Percentiles rank a stretch among this genome's conserved stretches.
These are phyloP conservation scores for Drosophila leonis DNA, from an alignment of 2,888 invertebrate species.

Conservation along the genomic window DNA sequence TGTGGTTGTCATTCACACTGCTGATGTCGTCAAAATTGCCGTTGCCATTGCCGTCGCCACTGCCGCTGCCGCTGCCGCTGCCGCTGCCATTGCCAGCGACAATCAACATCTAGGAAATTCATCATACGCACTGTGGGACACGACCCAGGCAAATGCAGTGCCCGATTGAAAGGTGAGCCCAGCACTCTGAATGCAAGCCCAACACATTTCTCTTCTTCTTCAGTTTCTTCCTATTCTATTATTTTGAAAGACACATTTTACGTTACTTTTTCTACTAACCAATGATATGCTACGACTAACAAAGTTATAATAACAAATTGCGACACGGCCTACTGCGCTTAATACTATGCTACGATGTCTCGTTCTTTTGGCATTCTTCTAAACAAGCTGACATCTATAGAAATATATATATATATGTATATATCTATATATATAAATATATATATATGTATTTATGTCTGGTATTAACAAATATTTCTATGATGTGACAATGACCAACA, in stretches of 20 bases:
- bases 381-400: conserved; percentile 17
- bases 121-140: conserved; percentile 75
- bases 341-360: conserved; percentile 54
- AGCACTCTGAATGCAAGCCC: conserved; percentile 8
- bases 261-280: conserved; percentile 38
- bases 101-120: conserved; percentile 62
- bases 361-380: conserved; percentile 44
- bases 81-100: conserved; percentile 46
- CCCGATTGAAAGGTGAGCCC: conserved; percentile 59
- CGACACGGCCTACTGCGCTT: conserved; percentile 26
- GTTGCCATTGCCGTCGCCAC: neutral
- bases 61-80: neutral
- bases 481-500: conserved; percentile 58
- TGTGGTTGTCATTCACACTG: conserved; percentile 46
- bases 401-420: conserved; percentile 5
- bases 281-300: conserved; percentile 24
- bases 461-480: conserved; percentile 62
- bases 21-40: conserved; percentile 26
- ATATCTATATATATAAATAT: conserved; percentile 6
- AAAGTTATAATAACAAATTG: conserved; percentile 5
- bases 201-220: conserved; percentile 19
- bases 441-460: conserved; percentile 40
- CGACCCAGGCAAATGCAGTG: conserved; percentile 69
- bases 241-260: conserved; percentile 40
- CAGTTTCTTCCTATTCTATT: conserved; percentile 19